Percentiles rank a stretch among this genome's conserved stretches.
These are phyloP conservation scores for Lordiphosa collinella DNA, from an alignment of 1,140 invertebrate species.

Conservation along the genomic window DNA sequence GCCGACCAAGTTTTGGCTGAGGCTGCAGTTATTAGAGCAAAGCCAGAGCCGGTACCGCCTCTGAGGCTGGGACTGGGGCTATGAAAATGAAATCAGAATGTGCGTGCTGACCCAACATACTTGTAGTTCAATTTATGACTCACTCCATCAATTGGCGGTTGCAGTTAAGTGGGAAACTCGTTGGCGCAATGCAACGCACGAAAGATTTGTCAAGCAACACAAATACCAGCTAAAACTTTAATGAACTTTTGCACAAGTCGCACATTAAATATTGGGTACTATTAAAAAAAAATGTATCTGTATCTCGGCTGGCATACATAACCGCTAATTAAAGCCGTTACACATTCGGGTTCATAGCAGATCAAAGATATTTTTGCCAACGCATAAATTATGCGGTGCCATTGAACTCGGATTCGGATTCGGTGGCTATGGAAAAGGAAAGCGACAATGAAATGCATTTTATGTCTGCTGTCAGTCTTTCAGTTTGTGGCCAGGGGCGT, in stretches of 20 bases:
- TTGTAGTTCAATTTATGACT: background rate
- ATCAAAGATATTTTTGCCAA: constrained; percentile 14
- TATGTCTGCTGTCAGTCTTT: constrained; percentile 21
- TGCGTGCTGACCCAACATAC: constrained; percentile 8
- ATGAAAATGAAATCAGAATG: background rate
- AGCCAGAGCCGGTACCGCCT: background rate
- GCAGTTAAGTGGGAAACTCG: constrained; percentile 1
- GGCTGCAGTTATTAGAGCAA: constrained; percentile 14
- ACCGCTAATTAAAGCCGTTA: constrained; percentile 9
- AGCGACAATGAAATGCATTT: constrained; percentile 71
- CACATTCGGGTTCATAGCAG: constrained; percentile 9
- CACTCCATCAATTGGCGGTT: constrained; percentile 4
- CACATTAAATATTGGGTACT: constrained; percentile 32
- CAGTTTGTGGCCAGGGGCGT: background rate
- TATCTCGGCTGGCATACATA: constrained; percentile 8
- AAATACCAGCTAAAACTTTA: background rate
- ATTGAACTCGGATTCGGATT: constrained; percentile 50
- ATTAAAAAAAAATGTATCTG: constrained; percentile 1
- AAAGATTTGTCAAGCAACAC: constrained; percentile 4
- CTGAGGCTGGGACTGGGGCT: background rate
- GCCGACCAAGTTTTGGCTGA: background rate
- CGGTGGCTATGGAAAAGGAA: constrained; percentile 41
- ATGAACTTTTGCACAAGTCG: constrained; percentile 30
- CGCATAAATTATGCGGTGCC: constrained; percentile 52
- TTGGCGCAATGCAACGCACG: constrained; percentile 5